A percentile compares a stretch with the other conserved stretches of the same genome.
These are phyloP conservation scores for Pristionchus exspectatus DNA, from an alignment of 2,888 invertebrate genomes.

Conservation along the genomic window DNA sequence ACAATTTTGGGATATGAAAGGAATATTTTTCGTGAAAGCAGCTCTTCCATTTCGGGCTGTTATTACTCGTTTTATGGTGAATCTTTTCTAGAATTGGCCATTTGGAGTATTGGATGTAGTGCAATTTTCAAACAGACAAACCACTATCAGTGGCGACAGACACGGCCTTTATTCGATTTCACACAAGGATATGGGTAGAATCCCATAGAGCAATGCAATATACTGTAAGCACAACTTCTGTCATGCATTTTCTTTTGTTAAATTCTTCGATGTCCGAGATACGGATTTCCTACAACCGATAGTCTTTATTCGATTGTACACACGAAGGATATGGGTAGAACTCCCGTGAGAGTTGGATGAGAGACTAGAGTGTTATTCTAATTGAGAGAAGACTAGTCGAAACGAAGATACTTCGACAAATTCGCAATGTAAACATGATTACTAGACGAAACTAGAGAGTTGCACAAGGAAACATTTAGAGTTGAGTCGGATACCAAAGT, in stretches of 20 bases:
- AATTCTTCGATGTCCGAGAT: too few relatives aligned
- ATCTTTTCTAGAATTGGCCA: too few relatives aligned
- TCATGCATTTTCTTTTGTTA: too few relatives aligned
- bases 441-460: not conserved
- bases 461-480: not conserved
- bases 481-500: not conserved
- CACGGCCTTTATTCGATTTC: too few relatives aligned
- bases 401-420: not conserved
- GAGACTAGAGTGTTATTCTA: not conserved
- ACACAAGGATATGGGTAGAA: not conserved
- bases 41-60: too few relatives aligned
- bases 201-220: too few relatives aligned
- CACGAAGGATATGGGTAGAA: not conserved
- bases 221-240: too few relatives aligned
- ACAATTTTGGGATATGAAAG: too few relatives aligned
- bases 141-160: not conserved
- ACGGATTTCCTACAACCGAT: too few relatives aligned
- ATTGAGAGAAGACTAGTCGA: not conserved
- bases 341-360: not conserved
- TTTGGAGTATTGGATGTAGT: too few relatives aligned
- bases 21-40: too few relatives aligned
- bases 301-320: conserved; percentile 5
- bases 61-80: too few relatives aligned
- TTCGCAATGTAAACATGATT: not conserved
- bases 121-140: not conserved